Evolutionary conservation across 2,888 invertebrate genomes (phyloP), one percentile per base, ranked within the genome.

Genomic region (Bellardia pandia): DNA sequence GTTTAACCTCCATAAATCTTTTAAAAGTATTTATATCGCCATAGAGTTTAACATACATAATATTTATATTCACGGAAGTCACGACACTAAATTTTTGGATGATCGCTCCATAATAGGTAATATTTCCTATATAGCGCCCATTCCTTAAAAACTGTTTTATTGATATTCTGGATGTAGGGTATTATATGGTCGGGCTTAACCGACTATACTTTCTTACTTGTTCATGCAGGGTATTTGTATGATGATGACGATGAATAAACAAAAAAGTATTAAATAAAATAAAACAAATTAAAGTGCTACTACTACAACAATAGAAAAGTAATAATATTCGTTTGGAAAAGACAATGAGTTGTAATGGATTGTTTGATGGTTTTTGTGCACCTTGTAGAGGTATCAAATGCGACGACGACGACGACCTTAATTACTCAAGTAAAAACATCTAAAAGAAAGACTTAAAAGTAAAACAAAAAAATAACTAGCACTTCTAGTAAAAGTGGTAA

Each of bases 401-500:
- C 42, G 37, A 48, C 42, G 66, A 48, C 42, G 66, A 48, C 77
- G 64, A 86, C 83, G 86, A 83, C 87, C 87, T 85, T 85, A 87
- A 87, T 87, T 87, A 87, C 85, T 77, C 23, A 74, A 75, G 69
- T 80, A 84, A 80, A 60, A 86, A 84, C 62, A 77, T 33, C 37
- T 56, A 69, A 80, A 81, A 14, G 66, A 80, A 72, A 76, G 23
- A 37, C 33, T 58, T 56, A 16, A 37, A 60, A 53, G 14, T 30
- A 60, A 62, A 79, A 42, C n/a, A 64, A 71, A 4, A 69, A 37
- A 82, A 72, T 40, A 85, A 66, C 56, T 45, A 75, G 23, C 60
- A 72, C 42, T 85, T 64, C 53, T 62, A 85, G 79, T 80, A 79
- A 75, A 69, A 79, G 75, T 79, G 68, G 79, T 42, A 75, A 75